Evolutionary conservation across 1,140 invertebrate genomes (phyloP), one percentile per base, ranked within the genome.

Genomic region (Solenopsis fugax): DNA sequence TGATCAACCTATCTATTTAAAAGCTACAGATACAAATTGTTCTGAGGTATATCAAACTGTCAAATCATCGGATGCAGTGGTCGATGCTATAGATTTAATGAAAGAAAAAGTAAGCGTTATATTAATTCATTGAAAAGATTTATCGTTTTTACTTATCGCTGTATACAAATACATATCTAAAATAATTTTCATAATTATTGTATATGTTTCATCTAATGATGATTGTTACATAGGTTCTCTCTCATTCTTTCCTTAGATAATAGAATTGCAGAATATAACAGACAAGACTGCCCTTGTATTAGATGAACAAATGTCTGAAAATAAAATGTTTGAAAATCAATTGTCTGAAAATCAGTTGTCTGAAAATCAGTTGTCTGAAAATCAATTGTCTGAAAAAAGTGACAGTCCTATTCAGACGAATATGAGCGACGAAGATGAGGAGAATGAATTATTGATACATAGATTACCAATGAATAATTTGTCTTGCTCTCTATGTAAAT

Each of bases 291-390:
- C 96, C 81, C 96, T 96, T 21, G 93, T 96, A 48, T 89, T 97
- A 37, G 96, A 97, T 93, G 97, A 96, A 34, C 96, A 96, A 91
- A 93, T 96, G 48, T 90, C 96, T 73, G 72, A 90, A 29, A 13
- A 87, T 69, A 60, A 87, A 60, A 9, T 81, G 1, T 41, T 3
- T 41, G 77, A 85, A 34, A 90, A 89, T 69, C 64, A 87, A 60
- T 12, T 81, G 1, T 41, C 41, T 41, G 77, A 85, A 34, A 90
- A 89, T 69, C 64, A 87, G 56, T 9, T 81, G 1, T 41, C 41
- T 41, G 77, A 85, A 34, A 90, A 89, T 29, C 29, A 29, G 2
- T 29, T 96, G 48, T 90, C 96, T 73, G 69, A 90, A 29, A 13
- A 87, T 69, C 64, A 87, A 60, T 12, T 81, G 1, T 41, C 41